These are phyloP conservation scores for Muscina levida DNA, from an alignment of 2,888 invertebrate species.

Conservation along the genomic window DNA sequence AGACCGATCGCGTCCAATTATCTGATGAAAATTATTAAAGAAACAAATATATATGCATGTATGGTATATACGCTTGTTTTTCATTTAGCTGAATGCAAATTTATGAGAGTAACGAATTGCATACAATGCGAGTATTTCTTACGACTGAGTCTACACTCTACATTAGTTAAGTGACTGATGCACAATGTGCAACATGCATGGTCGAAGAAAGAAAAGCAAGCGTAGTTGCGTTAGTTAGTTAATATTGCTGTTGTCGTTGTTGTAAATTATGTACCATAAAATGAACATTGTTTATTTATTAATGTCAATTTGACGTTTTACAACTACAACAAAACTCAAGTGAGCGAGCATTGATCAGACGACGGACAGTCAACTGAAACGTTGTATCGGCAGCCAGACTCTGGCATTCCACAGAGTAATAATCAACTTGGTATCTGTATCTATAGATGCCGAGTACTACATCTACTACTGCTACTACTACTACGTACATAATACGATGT, in stretches of 20 bases:
- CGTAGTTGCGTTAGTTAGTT: conserved; percentile 64
- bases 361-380: neutral
- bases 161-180: no score
- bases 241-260: conserved; percentile 49
- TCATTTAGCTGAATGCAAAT: conserved; percentile 42
- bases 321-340: neutral
- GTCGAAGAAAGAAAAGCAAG: no score
- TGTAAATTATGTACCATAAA: conserved; percentile 49
- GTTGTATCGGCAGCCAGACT: neutral
- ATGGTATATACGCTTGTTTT: neutral
- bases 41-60: conserved; percentile 30
- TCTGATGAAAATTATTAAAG: conserved; percentile 26
- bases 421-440: no score
- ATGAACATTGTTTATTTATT: conserved; percentile 60
- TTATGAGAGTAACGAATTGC: conserved; percentile 50
- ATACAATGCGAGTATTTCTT: neutral
- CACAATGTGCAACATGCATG: no score
- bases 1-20: neutral
- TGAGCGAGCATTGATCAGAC: neutral
- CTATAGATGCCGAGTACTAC: no score
- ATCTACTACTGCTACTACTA: no score
- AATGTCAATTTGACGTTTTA: conserved; percentile 56
- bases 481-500: neutral
- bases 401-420: neutral
- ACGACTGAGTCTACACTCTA: no score